Conservation (phyloP, 2,797 vertebrate species). For the Pangasius mekongensis region DNA sequence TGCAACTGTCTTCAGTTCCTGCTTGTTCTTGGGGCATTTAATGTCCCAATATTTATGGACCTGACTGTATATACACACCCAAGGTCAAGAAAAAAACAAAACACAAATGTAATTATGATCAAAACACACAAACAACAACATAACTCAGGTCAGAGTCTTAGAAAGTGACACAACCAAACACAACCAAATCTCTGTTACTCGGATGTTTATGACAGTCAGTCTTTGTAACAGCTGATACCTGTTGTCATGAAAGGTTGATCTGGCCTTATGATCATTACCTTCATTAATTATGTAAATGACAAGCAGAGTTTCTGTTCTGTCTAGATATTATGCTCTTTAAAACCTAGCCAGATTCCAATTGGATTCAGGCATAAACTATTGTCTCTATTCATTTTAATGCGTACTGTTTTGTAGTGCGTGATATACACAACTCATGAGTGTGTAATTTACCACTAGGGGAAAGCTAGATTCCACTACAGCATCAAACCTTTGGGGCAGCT, state of each 20-base stretch:
- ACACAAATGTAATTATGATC: no score
- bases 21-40: background rate
- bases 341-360: background rate
- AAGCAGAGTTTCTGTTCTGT: background rate
- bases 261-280: background rate
- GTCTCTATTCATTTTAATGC: constrained; percentile 11
- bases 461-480: background rate
- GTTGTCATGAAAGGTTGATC: no score
- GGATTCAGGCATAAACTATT: background rate
- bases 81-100: no score
- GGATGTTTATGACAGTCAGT: background rate
- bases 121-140: no score
- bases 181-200: background rate
- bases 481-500: background rate
- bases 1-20: background rate
- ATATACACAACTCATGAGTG: background rate
- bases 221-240: background rate
- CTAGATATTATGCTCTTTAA: background rate
- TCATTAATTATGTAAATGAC: background rate
- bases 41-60: no score
- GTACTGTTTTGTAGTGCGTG: background rate
- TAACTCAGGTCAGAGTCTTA: no score
- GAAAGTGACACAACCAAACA: no score
- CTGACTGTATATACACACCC: no score
- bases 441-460: background rate